These are phyloP conservation scores for Beris chalybata DNA, from an alignment of 2,888 invertebrate genomes.

Conservation along the genomic window DNA sequence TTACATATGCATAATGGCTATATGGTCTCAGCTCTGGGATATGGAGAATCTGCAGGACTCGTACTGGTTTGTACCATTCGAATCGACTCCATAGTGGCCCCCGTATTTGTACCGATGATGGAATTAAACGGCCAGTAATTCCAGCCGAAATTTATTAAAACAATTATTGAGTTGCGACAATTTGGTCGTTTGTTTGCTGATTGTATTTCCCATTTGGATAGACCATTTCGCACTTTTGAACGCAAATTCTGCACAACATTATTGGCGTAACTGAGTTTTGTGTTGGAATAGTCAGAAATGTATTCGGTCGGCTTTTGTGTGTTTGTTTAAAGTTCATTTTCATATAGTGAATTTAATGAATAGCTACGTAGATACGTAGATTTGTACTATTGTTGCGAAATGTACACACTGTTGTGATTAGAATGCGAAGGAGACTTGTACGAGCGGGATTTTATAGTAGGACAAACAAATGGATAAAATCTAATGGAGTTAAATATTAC, in stretches of 20 bases:
- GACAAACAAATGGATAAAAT: no score
- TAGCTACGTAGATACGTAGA: no score
- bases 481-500: no score
- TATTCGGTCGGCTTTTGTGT: no score
- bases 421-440: no score
- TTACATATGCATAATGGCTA: conserved; percentile 24
- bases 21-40: not conserved
- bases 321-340: no score
- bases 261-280: no score
- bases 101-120: conserved; percentile 16
- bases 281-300: no score
- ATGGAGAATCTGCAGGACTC: conserved; percentile 10
- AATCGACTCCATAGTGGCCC: not conserved
- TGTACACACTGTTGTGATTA: no score
- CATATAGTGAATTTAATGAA: no score
- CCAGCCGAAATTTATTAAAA: conserved; percentile 31
- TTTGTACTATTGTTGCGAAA: no score
- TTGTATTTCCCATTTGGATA: conserved; percentile 33
- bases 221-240: conserved; percentile 30
- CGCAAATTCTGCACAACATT: conserved; percentile 5
- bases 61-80: not conserved
- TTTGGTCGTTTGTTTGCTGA: conserved; percentile 31
- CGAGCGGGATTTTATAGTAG: no score
- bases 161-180: conserved; percentile 32
- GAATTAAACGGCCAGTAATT: conserved; percentile 33